phyloP scores from a whole-genome alignment of 2,797 vertebrate genomes.

The Salarias fasciatus region DNA sequence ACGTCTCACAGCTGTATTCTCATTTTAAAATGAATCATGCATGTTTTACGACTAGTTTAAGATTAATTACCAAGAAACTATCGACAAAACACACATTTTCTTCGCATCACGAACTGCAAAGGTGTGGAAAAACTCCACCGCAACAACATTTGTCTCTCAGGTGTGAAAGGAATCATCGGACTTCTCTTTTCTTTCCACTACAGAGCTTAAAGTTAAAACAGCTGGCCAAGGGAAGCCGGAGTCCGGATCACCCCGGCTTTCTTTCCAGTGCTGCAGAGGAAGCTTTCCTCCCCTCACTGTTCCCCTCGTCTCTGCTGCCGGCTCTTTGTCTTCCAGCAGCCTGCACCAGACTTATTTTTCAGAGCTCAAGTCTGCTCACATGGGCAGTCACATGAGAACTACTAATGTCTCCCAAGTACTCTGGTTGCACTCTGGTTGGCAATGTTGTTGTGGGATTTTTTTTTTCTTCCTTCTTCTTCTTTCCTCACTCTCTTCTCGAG shows the following conservation, averaged over 20 bases:
- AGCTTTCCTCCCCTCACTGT: slow-evolving; percentile 27
- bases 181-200: slow-evolving; percentile 14
- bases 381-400: slow-evolving; percentile 64
- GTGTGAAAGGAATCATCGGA: slow-evolving; percentile 36
- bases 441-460: slow-evolving; percentile 55
- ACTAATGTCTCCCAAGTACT: slow-evolving; percentile 65
- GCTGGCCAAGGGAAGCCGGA: slow-evolving; percentile 34
- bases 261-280: slow-evolving; percentile 46
- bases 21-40: no score
- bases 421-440: slow-evolving; percentile 45
- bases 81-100: no score
- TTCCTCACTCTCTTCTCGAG: no score
- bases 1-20: no score
- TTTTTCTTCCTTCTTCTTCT: slow-evolving; percentile 5
- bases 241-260: slow-evolving; percentile 49
- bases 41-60: no score
- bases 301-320: slow-evolving; percentile 40
- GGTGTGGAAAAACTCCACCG: slow-evolving; percentile 1
- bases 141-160: slow-evolving; percentile 30
- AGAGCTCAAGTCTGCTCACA: slow-evolving; percentile 63
- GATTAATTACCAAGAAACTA: no score
- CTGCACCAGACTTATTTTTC: slow-evolving; percentile 54
- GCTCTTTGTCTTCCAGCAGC: slow-evolving; percentile 59
- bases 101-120: no score
- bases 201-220: slow-evolving; percentile 51